Evolutionary conservation across 37 sponge, comb jelly and placozoan genomes (phyloP).

Genomic region (Mnemiopsis leidyi): DNA sequence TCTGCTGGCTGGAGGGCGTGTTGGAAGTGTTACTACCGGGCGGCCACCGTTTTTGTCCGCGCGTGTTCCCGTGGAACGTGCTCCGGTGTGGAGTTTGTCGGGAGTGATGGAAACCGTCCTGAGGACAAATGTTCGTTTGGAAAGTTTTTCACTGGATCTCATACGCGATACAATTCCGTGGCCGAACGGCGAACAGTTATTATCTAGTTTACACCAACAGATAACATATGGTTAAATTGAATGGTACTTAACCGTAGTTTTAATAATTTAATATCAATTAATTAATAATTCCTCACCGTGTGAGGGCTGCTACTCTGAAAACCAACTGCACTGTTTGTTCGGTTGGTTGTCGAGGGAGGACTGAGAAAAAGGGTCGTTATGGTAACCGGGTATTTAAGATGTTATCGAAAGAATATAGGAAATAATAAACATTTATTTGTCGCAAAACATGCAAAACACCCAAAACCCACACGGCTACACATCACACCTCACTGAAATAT

Average conservation of each 20-base stretch:
- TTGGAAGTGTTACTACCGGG: background rate
- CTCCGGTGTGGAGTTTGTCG: slow-evolving; percentile 57
- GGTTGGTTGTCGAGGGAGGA: slow-evolving; percentile 11
- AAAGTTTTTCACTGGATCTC: too few relatives aligned
- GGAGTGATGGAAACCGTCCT: slow-evolving; percentile 58
- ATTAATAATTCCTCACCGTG: background rate
- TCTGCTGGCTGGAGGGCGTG: background rate
- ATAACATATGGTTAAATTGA: too few relatives aligned
- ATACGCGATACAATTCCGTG: too few relatives aligned
- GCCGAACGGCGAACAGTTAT: too few relatives aligned
- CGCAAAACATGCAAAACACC: too few relatives aligned
- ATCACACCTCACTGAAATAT: background rate
- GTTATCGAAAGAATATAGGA: too few relatives aligned
- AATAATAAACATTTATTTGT: too few relatives aligned
- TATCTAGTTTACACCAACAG: too few relatives aligned
- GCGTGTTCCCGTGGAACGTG: slow-evolving; percentile 64
- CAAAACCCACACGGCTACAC: background rate
- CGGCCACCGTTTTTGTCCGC: slow-evolving; percentile 60
- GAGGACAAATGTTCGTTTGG: too few relatives aligned
- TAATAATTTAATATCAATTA: too few relatives aligned
- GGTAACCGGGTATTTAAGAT: too few relatives aligned
- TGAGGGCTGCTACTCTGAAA: slow-evolving; percentile 60
- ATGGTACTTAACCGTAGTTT: too few relatives aligned
- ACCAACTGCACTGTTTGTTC: slow-evolving; percentile 42
- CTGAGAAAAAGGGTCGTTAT: background rate